Evolutionary conservation across 1,140 invertebrate genomes (phyloP).

Genomic region (Mycetomoellerius zeteki): DNA sequence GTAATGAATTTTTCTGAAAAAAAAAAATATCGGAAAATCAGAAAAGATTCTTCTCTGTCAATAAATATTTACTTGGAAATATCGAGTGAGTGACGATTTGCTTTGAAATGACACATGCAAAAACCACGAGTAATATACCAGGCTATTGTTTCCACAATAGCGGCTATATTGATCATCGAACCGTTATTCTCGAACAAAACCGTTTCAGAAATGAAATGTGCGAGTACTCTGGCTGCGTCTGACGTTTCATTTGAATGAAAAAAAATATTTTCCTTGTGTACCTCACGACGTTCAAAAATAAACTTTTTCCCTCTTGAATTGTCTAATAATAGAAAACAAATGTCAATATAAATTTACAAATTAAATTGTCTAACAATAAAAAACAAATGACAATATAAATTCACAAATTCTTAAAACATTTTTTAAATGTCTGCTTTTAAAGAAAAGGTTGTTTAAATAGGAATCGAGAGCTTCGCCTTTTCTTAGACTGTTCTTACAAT

Average conservation of each 20-base stretch:
- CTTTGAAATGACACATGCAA: background rate
- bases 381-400: background rate
- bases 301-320: background rate
- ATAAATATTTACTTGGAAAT: slow-evolving; percentile 4
- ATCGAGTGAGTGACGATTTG: slow-evolving; percentile 5
- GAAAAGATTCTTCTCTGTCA: background rate
- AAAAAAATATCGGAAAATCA: background rate
- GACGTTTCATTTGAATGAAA: slow-evolving; percentile 53
- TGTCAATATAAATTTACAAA: background rate
- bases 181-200: slow-evolving; percentile 15
- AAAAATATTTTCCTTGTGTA: slow-evolving; percentile 8
- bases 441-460: background rate
- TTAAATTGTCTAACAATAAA: background rate
- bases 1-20: slow-evolving; percentile 84
- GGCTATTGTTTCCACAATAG: slow-evolving; percentile 8
- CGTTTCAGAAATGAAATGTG: slow-evolving; percentile 32
- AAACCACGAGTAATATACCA: slow-evolving; percentile 39
- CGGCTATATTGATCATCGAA: background rate
- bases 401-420: slow-evolving; percentile 2
- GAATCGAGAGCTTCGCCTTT: background rate
- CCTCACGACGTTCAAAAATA: background rate
- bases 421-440: background rate
- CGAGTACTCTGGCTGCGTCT: background rate
- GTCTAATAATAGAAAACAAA: background rate
- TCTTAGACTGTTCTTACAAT: background rate